Percentiles rank a stretch among this genome's conserved stretches.
Conservation (phyloP, 2,888 invertebrate genomes). For the Hyposoter dolosus region DNA sequence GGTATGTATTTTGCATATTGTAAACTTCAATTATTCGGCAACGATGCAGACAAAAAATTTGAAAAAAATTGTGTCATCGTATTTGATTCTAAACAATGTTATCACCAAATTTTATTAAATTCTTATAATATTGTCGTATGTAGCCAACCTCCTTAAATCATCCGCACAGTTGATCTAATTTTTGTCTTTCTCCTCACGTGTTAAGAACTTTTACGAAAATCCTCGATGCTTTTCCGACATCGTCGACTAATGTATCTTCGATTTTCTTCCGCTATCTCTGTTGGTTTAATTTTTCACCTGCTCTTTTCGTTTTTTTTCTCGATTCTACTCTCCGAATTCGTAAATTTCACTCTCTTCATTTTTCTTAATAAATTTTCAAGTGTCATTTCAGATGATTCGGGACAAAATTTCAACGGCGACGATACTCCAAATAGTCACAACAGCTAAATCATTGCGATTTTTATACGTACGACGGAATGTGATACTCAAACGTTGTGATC, state of each 20-base stretch:
- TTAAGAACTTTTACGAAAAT: constrained; percentile 17
- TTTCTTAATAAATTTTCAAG: constrained; percentile 7
- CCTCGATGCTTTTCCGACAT: neutral
- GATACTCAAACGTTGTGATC: constrained; percentile 88
- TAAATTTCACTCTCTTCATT: neutral
- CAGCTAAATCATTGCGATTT: constrained; percentile 87
- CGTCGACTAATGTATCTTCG: constrained; percentile 4
- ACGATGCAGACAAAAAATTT: too few relatives aligned
- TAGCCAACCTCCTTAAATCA: too few relatives aligned
- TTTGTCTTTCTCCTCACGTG: constrained; percentile 5
- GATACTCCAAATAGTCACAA: constrained; percentile 89
- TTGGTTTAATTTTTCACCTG: constrained; percentile 8
- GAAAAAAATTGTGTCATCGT: too few relatives aligned
- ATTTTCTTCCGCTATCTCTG: constrained; percentile 9
- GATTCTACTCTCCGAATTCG: constrained; percentile 5
- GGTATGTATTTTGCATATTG: too few relatives aligned
- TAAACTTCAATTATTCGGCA: too few relatives aligned
- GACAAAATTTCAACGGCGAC: constrained; percentile 93
- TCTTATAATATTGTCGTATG: too few relatives aligned
- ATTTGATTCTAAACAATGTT: too few relatives aligned
- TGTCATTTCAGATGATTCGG: constrained; percentile 87
- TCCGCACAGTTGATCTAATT: constrained; percentile 48
- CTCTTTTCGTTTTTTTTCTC: neutral
- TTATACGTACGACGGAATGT: constrained; percentile 90
- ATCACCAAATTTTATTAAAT: too few relatives aligned